Evolutionary conservation across 2,888 invertebrate genomes (phyloP).

Genomic region (Troilus luridus): DNA sequence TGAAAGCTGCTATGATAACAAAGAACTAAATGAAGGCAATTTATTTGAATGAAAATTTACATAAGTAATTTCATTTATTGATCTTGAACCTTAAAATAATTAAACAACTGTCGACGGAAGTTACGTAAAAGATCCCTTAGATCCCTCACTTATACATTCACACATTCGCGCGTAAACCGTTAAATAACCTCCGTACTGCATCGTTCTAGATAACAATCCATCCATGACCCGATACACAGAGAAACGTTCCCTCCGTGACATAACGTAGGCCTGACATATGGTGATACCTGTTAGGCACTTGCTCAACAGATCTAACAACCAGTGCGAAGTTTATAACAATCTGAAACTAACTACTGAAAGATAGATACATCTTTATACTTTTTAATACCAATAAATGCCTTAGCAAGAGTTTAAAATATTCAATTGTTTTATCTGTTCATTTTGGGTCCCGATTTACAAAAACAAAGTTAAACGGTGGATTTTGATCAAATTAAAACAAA

Average conservation of each 20-base stretch:
- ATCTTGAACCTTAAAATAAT: too few relatives aligned
- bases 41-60: too few relatives aligned
- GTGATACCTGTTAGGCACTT: not conserved
- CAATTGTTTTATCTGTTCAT: not conserved
- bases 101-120: not conserved
- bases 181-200: not conserved
- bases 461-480: not conserved
- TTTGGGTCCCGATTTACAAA: not conserved
- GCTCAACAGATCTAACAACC: slow-evolving; percentile 17
- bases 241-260: slow-evolving; percentile 1
- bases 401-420: not conserved
- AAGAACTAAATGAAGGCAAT: too few relatives aligned
- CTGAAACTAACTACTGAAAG: not conserved
- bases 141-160: not conserved
- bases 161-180: not conserved
- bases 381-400: not conserved
- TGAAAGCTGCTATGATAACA: too few relatives aligned
- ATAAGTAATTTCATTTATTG: too few relatives aligned
- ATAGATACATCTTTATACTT: not conserved
- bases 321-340: not conserved
- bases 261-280: slow-evolving; percentile 13
- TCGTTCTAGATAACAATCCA: slow-evolving; percentile 3
- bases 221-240: slow-evolving; percentile 1
- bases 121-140: not conserved
- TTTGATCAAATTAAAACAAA: not conserved